These are phyloP conservation scores for Barnardius zonarius DNA, from an alignment of 2,113 vertebrate genomes.

Conservation along the genomic window DNA sequence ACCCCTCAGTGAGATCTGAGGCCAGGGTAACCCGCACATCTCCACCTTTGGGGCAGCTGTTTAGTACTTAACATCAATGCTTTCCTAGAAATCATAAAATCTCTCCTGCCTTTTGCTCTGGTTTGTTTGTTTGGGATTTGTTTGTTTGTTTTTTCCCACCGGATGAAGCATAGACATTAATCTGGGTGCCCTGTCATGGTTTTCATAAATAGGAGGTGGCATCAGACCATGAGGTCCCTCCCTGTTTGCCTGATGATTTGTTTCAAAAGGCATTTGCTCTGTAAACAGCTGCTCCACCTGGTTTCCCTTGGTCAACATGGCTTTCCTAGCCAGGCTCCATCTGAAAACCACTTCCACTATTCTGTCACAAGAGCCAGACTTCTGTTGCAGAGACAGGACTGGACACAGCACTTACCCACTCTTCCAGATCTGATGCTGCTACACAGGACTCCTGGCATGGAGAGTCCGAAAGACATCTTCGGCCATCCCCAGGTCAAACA, in stretches of 20 bases:
- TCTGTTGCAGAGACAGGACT: background rate
- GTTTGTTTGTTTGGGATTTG: background rate
- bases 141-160: background rate
- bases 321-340: background rate
- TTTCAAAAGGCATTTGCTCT: conserved; percentile 5
- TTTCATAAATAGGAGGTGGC: conserved; percentile 1
- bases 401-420: background rate
- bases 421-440: background rate
- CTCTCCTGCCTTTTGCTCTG: background rate
- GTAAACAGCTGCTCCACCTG: background rate
- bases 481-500: no score
- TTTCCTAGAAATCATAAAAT: conserved; percentile 26
- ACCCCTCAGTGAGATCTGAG: background rate
- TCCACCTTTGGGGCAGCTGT: background rate
- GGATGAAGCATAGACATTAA: background rate
- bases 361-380: background rate
- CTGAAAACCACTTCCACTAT: background rate
- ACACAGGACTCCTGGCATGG: background rate
- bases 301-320: background rate
- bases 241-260: conserved; percentile 1
- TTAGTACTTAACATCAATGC: background rate
- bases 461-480: background rate
- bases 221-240: background rate
- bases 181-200: background rate
- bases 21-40: background rate